A percentile compares a stretch with the other conserved stretches of the same genome.
Evolutionary conservation across 2,888 invertebrate genomes (phyloP).

Genomic region (Campaea margaritaria): DNA sequence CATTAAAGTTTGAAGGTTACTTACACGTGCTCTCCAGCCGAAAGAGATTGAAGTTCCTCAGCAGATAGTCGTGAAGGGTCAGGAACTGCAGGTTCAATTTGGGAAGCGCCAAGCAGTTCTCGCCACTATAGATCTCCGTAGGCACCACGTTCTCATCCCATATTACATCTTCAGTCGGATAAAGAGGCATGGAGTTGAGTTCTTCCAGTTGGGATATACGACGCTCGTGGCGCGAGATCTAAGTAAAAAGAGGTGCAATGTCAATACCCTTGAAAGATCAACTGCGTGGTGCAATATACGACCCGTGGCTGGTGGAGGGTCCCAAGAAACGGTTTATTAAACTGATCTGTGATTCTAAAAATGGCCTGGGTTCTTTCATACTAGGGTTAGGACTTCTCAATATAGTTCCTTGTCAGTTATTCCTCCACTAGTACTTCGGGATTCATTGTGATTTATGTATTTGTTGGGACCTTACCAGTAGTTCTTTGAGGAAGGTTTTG

Average conservation of each 20-base stretch:
- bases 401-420: too few species aligned
- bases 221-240: conserved; percentile 94
- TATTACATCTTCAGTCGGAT: conserved; percentile 98
- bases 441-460: too few species aligned
- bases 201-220: conserved; percentile 96
- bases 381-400: too few species aligned
- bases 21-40: conserved; percentile 98
- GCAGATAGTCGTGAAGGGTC: conserved; percentile 98
- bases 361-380: too few species aligned
- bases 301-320: too few species aligned
- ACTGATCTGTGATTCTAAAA: too few species aligned
- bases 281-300: too few species aligned
- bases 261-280: too few species aligned
- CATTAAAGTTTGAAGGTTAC: too few species aligned
- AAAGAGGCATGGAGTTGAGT: conserved; percentile 98
- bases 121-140: conserved; percentile 98
- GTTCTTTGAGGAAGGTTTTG: conserved; percentile 92
- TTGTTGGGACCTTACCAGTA: conserved; percentile 86
- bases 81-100: conserved; percentile 99
- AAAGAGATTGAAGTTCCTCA: conserved; percentile 98
- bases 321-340: too few species aligned
- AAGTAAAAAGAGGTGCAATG: conserved; percentile 14
- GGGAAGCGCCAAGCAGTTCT: conserved; percentile 97
- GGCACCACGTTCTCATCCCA: conserved; percentile 99
- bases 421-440: neutral